Evolutionary conservation across 2,113 vertebrate species (phyloP).

Genomic region (Tachuris rubrigastra): DNA sequence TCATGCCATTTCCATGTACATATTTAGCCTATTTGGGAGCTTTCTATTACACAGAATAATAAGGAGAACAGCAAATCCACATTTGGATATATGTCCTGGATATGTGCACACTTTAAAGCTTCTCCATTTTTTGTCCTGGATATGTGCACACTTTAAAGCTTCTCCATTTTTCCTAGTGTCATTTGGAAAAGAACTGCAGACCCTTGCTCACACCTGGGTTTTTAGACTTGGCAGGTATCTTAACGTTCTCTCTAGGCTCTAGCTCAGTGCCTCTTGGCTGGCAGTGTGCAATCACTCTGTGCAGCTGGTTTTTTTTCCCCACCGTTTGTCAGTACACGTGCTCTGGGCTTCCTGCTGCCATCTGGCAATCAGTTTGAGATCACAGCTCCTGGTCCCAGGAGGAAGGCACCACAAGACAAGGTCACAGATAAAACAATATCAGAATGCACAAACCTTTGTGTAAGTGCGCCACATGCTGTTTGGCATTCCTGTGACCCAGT

Average conservation of each 20-base stretch:
- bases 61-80: neutral
- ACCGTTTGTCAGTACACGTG: neutral
- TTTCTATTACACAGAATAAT: neutral
- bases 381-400: conserved; percentile 21
- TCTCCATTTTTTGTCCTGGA: neutral
- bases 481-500: neutral
- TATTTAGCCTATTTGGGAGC: neutral
- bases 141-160: no score
- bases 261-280: neutral
- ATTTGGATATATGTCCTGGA: neutral
- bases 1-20: neutral
- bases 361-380: conserved; percentile 49
- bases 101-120: neutral
- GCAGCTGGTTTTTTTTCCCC: neutral
- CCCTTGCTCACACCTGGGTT: neutral
- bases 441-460: neutral
- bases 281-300: neutral
- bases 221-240: neutral
- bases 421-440: conserved; percentile 39
- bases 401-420: conserved; percentile 31
- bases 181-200: neutral
- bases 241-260: neutral
- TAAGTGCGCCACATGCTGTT: neutral
- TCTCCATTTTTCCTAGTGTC: neutral
- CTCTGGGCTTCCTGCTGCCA: conserved; percentile 1